Conservation (phyloP, 2,888 invertebrate genomes). For the Lasioglossum zephyrum region DNA sequence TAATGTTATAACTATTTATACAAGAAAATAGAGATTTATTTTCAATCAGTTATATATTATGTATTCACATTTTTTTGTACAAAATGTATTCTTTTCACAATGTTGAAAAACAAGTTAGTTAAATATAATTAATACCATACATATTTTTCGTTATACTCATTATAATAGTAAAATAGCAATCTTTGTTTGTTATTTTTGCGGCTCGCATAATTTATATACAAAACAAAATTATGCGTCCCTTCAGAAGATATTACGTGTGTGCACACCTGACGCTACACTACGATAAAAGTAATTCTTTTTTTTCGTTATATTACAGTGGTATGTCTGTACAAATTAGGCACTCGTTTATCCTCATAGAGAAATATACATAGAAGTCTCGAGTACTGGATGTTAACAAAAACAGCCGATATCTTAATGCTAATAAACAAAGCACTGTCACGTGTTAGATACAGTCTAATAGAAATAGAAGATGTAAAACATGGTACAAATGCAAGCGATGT, state of each 20-base stretch:
- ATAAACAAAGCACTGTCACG: slow-evolving; percentile 50
- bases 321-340: slow-evolving; percentile 84
- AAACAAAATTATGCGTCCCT: slow-evolving; percentile 38
- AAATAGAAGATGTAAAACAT: slow-evolving; percentile 70
- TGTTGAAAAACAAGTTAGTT: slow-evolving; percentile 53
- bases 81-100: slow-evolving; percentile 52
- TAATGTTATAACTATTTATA: not conserved
- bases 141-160: slow-evolving; percentile 35
- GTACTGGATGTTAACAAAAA: slow-evolving; percentile 73
- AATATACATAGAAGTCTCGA: slow-evolving; percentile 79
- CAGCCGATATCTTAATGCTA: slow-evolving; percentile 62
- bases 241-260: slow-evolving; percentile 5
- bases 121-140: slow-evolving; percentile 52
- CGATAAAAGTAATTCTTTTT: slow-evolving; percentile 56
- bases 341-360: slow-evolving; percentile 74
- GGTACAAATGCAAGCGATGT: slow-evolving; percentile 73
- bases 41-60: slow-evolving; percentile 49
- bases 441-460: slow-evolving; percentile 51
- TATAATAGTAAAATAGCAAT: slow-evolving; percentile 46
- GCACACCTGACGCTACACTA: slow-evolving; percentile 18
- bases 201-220: slow-evolving; percentile 29
- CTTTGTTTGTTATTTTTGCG: slow-evolving; percentile 6
- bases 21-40: not conserved
- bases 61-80: slow-evolving; percentile 64
- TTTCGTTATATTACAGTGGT: slow-evolving; percentile 80